phyloP scores from a whole-genome alignment of 35 echinoderm and acorn worm genomes.

The Hemicentrotus pulcherrimus region DNA sequence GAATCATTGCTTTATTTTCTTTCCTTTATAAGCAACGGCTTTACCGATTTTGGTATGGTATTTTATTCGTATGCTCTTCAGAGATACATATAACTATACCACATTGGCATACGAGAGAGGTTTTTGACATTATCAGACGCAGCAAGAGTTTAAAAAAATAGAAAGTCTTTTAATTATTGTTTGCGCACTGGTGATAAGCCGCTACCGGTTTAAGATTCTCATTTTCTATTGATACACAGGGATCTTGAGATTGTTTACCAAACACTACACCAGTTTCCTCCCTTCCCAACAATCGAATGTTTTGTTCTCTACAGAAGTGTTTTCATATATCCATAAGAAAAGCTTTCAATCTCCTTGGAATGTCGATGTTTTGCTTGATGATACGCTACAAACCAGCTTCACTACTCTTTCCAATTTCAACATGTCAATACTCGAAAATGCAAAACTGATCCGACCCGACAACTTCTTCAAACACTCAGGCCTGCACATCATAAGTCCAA shows the following conservation, averaged over 20 bases:
- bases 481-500: background rate
- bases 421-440: conserved; percentile 54
- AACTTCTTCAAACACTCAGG: background rate
- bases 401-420: conserved; percentile 27
- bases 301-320: background rate
- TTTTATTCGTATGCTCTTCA: too few relatives aligned
- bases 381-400: conserved; percentile 4
- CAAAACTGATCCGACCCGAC: background rate
- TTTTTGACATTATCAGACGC: background rate
- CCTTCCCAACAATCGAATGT: background rate
- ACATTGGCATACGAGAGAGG: too few relatives aligned
- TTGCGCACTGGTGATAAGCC: background rate
- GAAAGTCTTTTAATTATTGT: background rate
- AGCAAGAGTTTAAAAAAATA: background rate
- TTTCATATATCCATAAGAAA: conserved; percentile 47
- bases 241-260: background rate
- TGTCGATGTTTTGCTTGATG: conserved; percentile 47
- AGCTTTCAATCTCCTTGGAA: conserved; percentile 6
- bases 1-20: too few relatives aligned
- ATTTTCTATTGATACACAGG: background rate
- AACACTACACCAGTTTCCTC: background rate
- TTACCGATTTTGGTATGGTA: too few relatives aligned
- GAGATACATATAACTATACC: too few relatives aligned
- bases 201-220: background rate
- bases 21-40: too few relatives aligned